Evolutionary conservation across 2,113 vertebrate genomes (phyloP).

Genomic region (Centropristis striata): DNA sequence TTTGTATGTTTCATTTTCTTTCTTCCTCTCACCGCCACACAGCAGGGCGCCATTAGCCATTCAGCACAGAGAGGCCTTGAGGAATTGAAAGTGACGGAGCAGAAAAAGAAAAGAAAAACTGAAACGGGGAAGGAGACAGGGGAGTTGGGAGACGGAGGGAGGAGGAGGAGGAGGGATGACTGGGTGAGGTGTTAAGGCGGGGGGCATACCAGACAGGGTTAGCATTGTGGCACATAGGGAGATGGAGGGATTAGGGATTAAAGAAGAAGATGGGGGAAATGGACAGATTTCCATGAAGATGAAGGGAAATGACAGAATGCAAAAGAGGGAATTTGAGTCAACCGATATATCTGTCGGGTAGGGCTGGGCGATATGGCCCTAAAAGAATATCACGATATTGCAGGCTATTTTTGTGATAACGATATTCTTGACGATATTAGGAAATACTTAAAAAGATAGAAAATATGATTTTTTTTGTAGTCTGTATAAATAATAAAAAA

Average conservation of each 20-base stretch:
- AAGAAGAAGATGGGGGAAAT: conserved; percentile 44
- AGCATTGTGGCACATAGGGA: conserved; percentile 53
- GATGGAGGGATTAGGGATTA: conserved; percentile 78
- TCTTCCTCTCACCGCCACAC: conserved; percentile 69
- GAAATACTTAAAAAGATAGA: too few relatives aligned
- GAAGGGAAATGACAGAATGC: conserved; percentile 62
- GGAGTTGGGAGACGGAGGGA: conserved; percentile 39
- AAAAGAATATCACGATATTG: too few relatives aligned
- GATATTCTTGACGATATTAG: too few relatives aligned
- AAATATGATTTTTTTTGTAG: too few relatives aligned
- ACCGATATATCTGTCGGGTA: too few relatives aligned
- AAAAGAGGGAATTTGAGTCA: conserved; percentile 31
- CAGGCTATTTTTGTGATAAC: too few relatives aligned
- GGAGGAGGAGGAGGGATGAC: background rate
- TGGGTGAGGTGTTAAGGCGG: conserved; percentile 49
- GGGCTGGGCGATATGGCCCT: too few relatives aligned
- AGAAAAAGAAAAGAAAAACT: conserved; percentile 84
- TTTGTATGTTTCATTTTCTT: conserved; percentile 74
- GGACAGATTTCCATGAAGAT: conserved; percentile 77
- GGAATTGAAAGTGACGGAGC: conserved; percentile 85
- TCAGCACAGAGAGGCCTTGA: conserved; percentile 81
- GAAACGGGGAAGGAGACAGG: conserved; percentile 57
- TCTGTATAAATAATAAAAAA: too few relatives aligned
- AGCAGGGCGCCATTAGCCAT: conserved; percentile 85
- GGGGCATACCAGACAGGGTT: conserved; percentile 52